Conservation (phyloP, 2,113 vertebrate genomes). For the Tamias sibiricus region DNA sequence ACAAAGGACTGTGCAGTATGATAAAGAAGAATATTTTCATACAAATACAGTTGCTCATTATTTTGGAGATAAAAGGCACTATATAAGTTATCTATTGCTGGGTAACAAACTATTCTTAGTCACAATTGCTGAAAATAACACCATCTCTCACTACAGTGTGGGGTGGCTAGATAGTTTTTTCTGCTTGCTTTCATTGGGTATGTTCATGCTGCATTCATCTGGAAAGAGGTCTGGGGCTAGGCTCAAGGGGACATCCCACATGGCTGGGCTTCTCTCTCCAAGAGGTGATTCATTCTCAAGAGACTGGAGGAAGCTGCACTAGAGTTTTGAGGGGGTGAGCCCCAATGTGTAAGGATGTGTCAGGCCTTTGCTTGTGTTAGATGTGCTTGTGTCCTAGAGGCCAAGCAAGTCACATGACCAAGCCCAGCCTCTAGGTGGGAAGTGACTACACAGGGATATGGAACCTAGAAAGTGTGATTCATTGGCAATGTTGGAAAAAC, state of each 20-base stretch:
- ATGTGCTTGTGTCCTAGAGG: not conserved
- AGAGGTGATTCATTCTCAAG: not conserved
- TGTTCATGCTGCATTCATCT: not conserved
- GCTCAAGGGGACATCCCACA: not conserved
- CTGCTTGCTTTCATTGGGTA: not conserved
- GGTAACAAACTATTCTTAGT: conserved; percentile 11
- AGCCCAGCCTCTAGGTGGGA: not conserved
- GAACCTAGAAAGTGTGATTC: not conserved
- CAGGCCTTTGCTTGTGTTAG: not conserved
- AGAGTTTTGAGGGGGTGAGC: not conserved
- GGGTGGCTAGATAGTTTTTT: not conserved
- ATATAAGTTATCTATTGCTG: not conserved
- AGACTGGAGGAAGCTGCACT: not conserved
- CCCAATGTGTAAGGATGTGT: not conserved
- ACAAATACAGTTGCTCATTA: conserved; percentile 13
- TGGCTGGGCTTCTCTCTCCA: not conserved
- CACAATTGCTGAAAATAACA: not conserved
- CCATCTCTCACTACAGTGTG: not conserved
- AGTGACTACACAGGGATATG: too few relatives aligned
- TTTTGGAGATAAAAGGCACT: conserved; percentile 25
- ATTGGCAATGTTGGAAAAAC: not conserved
- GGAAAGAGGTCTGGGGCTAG: not conserved
- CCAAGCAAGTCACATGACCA: not conserved
- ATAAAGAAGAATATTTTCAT: not conserved
- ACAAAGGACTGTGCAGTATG: not conserved